Conservation (phyloP, 2,113 vertebrate species). For the Monarcha castaneiventris region DNA sequence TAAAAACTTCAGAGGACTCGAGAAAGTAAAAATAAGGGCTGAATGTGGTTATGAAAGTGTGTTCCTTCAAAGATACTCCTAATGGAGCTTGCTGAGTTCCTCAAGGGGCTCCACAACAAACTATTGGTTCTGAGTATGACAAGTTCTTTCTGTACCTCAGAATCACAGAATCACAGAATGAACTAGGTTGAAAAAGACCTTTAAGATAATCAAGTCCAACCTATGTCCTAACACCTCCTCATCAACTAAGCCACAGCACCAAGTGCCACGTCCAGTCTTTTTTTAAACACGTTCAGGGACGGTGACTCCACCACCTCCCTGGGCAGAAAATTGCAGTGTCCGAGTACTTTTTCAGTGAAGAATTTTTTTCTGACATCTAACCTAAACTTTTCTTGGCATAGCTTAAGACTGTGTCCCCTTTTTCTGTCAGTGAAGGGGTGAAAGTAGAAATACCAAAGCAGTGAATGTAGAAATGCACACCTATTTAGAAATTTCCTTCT, state of each 20-base stretch:
- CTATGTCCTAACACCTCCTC: neutral
- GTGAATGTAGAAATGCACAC: neutral
- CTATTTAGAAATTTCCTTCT: neutral
- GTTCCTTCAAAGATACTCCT: neutral
- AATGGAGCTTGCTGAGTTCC: neutral
- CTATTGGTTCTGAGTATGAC: rapidly evolving
- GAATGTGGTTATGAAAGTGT: neutral
- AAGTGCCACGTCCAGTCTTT: neutral
- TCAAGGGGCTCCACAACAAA: neutral
- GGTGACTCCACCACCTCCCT: neutral
- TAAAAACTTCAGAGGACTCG: neutral
- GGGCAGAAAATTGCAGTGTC: neutral
- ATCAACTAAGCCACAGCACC: neutral
- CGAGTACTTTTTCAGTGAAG: neutral
- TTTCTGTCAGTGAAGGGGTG: neutral
- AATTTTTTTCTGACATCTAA: neutral
- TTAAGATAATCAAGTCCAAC: neutral
- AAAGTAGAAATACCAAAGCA: neutral
- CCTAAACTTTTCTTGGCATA: neutral
- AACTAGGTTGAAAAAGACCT: neutral
- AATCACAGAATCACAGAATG: neutral
- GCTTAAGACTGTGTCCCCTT: neutral
- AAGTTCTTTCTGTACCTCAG: neutral
- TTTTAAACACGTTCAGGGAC: neutral
- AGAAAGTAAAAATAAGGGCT: neutral